Evolutionary conservation across 1,140 invertebrate genomes (phyloP), one percentile per base, ranked within the genome.

Genomic region (Dendroctonus valens): DNA sequence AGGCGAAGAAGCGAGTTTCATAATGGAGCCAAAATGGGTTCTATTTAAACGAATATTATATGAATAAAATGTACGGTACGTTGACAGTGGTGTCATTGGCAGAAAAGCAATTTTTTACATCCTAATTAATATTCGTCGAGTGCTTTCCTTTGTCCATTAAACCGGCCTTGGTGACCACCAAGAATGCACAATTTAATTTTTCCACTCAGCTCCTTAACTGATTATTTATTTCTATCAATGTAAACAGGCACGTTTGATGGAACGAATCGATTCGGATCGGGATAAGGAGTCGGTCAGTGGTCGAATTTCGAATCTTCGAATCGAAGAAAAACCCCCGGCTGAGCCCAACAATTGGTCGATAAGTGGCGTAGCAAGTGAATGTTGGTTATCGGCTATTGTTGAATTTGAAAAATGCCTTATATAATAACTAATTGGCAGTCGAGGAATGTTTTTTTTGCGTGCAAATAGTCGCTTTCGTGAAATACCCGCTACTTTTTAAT

Each of bases 81-180:
- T 67, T 59, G 65, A 53, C 65, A 52, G 42, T 42, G 58, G 65
- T 63, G 60, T 67, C 65, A 51, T 53, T 67, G 65, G 46, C 65
- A 60, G 65, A 67, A 65, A 51, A 46, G 9, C 46, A 55, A 59
- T 60, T 60, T 51, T 67, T 60, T 60, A 37, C 46, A 60, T 60
- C 44, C 12, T 11, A 15, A 67, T 67, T 67, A 67, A 46, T 67
- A 67, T 67, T 67, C 65, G 41, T 1, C 7, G 38, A 60, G 58
- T 53, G 65, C 12, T 9, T 60, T 54, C 57, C 57, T 46, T 63
- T 59, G 55, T 65, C 51, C 63, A 65, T 51, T 57, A 46, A 39
- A 41, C 46, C 58, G 65, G 48, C 65, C 65, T 67, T 67, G 65
- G 58, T 41, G 50, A 44, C 7, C 65, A 59, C 15, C 12, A 38